These are phyloP conservation scores for Hirudo medicinalis DNA, from an alignment of 1,140 invertebrate species.

Conservation along the genomic window DNA sequence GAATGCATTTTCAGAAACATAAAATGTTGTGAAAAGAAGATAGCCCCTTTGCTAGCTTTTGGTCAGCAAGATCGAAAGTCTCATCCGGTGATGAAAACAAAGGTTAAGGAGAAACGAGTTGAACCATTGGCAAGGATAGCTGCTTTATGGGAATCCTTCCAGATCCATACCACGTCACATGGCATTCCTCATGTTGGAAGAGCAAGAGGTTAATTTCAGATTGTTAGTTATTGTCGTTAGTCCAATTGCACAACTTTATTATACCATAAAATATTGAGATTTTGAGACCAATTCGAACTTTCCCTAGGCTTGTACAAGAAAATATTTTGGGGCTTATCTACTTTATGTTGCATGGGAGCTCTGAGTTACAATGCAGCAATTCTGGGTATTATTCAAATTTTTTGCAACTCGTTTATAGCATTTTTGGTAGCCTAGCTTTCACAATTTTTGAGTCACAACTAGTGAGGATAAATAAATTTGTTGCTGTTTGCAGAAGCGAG, in stretches of 20 bases:
- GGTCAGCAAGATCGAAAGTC: too few species aligned
- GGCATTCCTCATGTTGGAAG: slow-evolving; percentile 6
- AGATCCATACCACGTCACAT: not conserved
- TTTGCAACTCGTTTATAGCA: not conserved
- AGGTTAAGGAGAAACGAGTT: too few species aligned
- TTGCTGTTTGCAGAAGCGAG: too few species aligned
- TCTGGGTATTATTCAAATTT: not conserved
- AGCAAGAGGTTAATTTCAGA: slow-evolving; percentile 16
- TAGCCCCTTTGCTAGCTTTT: too few species aligned
- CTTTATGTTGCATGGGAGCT: not conserved
- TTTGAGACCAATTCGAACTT: not conserved
- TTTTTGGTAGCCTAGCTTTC: not conserved
- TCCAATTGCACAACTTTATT: not conserved
- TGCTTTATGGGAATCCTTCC: not conserved
- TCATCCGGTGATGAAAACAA: too few species aligned
- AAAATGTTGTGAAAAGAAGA: too few species aligned
- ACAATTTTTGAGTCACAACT: not conserved
- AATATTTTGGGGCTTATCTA: not conserved
- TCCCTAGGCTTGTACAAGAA: not conserved
- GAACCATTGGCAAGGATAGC: not conserved
- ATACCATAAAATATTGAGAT: not conserved
- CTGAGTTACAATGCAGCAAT: not conserved
- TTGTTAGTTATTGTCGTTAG: not conserved
- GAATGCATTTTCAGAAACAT: too few species aligned
- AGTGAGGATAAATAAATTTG: not conserved